Percentiles rank a stretch among this genome's conserved stretches.
Conservation (phyloP, 2,888 invertebrate species). For the Sepiola atlantica region DNA sequence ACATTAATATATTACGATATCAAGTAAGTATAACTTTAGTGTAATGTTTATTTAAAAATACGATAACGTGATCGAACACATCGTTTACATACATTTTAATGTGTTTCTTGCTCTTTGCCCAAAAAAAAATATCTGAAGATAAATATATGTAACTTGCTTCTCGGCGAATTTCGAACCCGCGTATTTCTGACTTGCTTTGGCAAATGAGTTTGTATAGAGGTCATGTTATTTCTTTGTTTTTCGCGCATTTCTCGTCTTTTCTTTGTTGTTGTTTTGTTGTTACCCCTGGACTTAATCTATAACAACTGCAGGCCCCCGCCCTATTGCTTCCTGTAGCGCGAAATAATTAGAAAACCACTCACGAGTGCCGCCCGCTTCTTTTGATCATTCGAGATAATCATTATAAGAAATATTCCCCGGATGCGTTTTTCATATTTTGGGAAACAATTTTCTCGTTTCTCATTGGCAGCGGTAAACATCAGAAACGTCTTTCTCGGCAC, state of each 20-base stretch:
- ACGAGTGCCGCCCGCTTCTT: not conserved
- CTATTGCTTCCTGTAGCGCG: not conserved
- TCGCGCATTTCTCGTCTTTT: no score
- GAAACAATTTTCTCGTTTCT: not conserved
- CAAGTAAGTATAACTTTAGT: no score
- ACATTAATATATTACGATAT: no score
- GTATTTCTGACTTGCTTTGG: not conserved
- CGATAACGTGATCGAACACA: not conserved
- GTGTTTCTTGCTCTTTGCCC: not conserved
- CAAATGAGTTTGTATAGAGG: not conserved
- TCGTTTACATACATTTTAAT: not conserved
- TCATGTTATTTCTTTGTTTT: no score
- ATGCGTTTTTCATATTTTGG: slow-evolving; percentile 19
- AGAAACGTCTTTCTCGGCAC: not conserved
- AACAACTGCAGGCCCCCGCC: not conserved
- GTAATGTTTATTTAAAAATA: no score
- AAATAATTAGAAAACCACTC: slow-evolving; percentile 7
- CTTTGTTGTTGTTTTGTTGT: not conserved
- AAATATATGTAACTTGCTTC: not conserved
- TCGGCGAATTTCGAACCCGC: no score
- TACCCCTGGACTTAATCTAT: not conserved
- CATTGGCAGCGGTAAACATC: not conserved
- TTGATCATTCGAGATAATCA: not conserved
- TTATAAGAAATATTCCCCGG: not conserved
- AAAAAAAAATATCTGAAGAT: not conserved